Conservation (phyloP, 2,888 invertebrate species). For the Apamea epomidion region DNA sequence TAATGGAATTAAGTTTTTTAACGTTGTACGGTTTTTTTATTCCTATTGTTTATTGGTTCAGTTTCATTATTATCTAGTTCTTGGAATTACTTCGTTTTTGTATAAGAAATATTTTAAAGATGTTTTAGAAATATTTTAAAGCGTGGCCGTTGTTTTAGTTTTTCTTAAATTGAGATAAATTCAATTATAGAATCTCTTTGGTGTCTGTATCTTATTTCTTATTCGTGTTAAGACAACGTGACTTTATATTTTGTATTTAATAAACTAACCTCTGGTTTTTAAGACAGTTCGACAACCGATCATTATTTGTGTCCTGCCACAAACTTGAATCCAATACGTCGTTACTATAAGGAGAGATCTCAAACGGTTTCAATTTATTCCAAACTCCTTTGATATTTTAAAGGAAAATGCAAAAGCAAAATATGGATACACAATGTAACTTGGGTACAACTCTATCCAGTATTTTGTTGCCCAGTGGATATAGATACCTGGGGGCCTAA, state of each 20-base stretch:
- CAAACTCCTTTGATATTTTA: conserved; percentile 39
- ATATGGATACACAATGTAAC: conserved; percentile 22
- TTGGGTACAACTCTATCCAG: neutral
- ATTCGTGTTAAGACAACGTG: neutral
- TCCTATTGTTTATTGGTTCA: neutral
- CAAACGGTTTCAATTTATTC: conserved; percentile 38
- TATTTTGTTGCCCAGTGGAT: neutral
- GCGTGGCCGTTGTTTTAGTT: no score
- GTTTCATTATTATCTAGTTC: neutral
- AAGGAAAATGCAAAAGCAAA: conserved; percentile 20
- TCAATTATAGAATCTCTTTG: no score
- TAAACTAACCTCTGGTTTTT: neutral
- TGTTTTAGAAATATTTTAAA: neutral
- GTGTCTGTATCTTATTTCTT: neutral
- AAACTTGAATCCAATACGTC: conserved; percentile 25
- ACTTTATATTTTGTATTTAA: neutral
- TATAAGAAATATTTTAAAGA: neutral
- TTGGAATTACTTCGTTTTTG: neutral
- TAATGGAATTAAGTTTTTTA: conserved; percentile 10
- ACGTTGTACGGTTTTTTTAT: neutral
- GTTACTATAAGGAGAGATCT: conserved; percentile 19
- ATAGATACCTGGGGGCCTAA: no score
- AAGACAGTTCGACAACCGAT: no score
- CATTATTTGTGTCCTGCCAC: conserved; percentile 13
- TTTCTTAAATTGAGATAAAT: neutral